Evolutionary conservation across 2,888 invertebrate genomes (phyloP).

Genomic region (Frankliniella intonsa): DNA sequence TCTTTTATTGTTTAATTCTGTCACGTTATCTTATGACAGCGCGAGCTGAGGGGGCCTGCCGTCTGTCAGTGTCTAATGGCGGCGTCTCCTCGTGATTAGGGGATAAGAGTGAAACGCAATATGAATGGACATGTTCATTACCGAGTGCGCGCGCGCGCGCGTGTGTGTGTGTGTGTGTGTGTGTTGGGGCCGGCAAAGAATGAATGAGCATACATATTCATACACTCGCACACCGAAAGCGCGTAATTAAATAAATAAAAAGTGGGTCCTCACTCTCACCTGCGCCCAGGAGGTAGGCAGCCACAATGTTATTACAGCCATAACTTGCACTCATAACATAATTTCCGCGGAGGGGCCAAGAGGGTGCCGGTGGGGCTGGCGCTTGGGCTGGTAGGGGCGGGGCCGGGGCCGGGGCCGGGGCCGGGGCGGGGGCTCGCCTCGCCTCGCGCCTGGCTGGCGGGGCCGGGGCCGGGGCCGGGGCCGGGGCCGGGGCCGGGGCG

Average conservation of each 20-base stretch:
- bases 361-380: neutral
- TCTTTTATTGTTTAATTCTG: no score
- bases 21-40: no score
- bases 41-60: no score
- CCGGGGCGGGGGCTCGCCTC: neutral
- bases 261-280: constrained; percentile 19
- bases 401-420: neutral
- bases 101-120: no score
- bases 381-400: neutral
- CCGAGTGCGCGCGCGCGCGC: no score
- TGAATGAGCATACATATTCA: constrained; percentile 1
- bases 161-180: no score
- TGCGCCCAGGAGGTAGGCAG: constrained; percentile 20
- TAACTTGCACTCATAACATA: constrained; percentile 27
- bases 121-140: no score
- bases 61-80: no score
- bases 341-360: constrained; percentile 5
- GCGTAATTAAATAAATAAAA: constrained; percentile 20
- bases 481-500: no score
- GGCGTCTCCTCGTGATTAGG: no score
- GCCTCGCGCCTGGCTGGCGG: neutral
- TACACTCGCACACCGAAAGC: constrained; percentile 3
- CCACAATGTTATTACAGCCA: constrained; percentile 22
- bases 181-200: neutral
- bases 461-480: neutral